Evolutionary conservation across 1,140 invertebrate species (phyloP), one percentile per base, ranked within the genome.

Genomic region (Drosophila bocqueti): DNA sequence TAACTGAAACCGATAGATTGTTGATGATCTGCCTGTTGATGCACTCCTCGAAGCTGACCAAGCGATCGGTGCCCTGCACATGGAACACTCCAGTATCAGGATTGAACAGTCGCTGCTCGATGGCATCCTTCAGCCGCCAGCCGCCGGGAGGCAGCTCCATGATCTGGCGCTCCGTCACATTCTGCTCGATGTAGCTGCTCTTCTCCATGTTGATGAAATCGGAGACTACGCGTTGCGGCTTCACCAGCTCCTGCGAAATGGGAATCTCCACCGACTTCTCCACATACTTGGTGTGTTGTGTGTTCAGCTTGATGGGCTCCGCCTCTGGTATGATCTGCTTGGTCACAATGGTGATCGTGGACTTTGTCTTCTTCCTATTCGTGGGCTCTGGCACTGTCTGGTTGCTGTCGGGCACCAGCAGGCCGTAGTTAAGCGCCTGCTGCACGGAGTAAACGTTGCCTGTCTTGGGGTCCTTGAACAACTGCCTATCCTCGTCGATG

Each of bases 31-130:
- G 95, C 52, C 97, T 94, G 79, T 96, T 95, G 36, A 99, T 93
- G 81, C 98, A 98, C 93, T 98, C 97, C 93, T 97, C 95, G 78
- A 99, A 96, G 65, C 97, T 96, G 6, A 98, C 95, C 34, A 97
- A 93, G 82, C 97, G 95, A 92, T 98, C 97, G 3, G 97, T 97
- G 36, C 96, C 96, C 42, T 97, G 97, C 81, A 99, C 97, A 57
- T 96, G 96, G 87, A 99, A 98, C 4, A 97, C 93, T 4, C 98
- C 97, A 8, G 95, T 96, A 3, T 95, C 94, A 1, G 97, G 95
- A 93, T 99, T 96, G 77, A 98, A 97, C 4, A 98, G 92, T 46
- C 95, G 95, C 90, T 96, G 94, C 36, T 96, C 94, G 57, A 98
- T 97, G 11, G 96, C 96, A 86, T 97, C 96, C 57, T 94, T 93